Conservation (phyloP, 2,113 vertebrate species). For the Cryptomyrus ogoouensis region DNA sequence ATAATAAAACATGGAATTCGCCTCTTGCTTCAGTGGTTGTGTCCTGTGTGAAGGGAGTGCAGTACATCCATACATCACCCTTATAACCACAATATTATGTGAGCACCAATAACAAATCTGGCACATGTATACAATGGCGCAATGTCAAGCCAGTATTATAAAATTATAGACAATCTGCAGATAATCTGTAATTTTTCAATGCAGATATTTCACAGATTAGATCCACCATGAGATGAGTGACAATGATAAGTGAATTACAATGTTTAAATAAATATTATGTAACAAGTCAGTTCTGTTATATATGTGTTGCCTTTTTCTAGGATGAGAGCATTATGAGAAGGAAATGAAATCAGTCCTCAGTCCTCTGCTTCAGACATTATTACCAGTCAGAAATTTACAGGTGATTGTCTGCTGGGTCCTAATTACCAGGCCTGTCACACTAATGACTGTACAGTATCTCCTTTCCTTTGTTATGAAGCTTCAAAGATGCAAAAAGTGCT, state of each 20-base stretch:
- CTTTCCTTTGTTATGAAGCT: not conserved
- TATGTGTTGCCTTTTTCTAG: not conserved
- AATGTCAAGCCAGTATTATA: not conserved
- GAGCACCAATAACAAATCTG: not conserved
- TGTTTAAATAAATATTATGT: slow-evolving; percentile 13
- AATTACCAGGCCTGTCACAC: slow-evolving; percentile 21
- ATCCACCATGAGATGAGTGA: not conserved
- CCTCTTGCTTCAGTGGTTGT: not conserved
- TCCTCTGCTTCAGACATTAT: slow-evolving; percentile 1
- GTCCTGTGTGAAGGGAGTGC: not conserved
- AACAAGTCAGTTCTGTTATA: not conserved
- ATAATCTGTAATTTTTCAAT: not conserved
- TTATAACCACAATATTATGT: not conserved
- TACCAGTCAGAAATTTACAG: slow-evolving; percentile 20
- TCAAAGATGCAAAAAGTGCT: slow-evolving; percentile 14
- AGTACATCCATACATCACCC: not conserved
- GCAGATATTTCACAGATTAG: not conserved
- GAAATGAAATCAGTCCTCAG: not conserved
- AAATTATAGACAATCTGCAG: not conserved
- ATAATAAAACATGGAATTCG: not conserved
- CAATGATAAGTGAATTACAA: not conserved
- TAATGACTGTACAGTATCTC: not conserved
- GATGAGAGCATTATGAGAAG: not conserved
- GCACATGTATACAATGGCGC: not conserved
- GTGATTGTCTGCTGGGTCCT: slow-evolving; percentile 21